phyloP scores from a whole-genome alignment of 2,797 vertebrate species.

The Platyrinchus mystaceus region DNA sequence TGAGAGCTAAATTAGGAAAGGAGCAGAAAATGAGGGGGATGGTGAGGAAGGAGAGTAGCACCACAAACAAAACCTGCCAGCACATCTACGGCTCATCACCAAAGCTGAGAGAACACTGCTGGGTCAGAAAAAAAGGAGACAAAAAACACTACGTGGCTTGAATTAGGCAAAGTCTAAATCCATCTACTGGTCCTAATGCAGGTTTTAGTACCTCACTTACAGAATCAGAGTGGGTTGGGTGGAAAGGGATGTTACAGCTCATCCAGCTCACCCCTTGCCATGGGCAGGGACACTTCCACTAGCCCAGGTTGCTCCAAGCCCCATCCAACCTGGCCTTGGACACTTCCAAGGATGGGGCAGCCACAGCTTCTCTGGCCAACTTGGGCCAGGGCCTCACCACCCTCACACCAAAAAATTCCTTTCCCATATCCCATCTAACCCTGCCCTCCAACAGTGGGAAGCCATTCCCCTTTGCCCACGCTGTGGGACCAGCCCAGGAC shows the following conservation, averaged over 20 bases:
- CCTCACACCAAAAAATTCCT: accelerated
- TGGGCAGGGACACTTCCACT: background rate
- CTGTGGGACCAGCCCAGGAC: background rate
- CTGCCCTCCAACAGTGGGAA: background rate
- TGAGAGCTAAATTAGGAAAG: background rate
- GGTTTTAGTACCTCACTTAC: background rate
- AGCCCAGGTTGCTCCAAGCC: accelerated
- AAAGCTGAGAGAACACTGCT: background rate
- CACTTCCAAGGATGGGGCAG: background rate
- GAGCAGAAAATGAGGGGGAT: background rate
- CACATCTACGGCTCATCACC: accelerated
- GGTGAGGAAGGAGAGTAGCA: background rate
- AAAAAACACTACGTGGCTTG: background rate
- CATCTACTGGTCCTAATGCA: background rate
- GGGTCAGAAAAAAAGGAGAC: background rate
- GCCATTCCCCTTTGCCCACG: background rate
- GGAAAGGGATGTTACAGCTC: background rate
- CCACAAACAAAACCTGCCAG: background rate
- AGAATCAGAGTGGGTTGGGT: background rate
- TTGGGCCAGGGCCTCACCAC: accelerated
- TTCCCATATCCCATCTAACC: accelerated
- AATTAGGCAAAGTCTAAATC: background rate
- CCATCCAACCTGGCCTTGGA: accelerated
- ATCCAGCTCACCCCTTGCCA: background rate
- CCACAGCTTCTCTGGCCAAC: accelerated